A percentile compares a stretch with the other conserved stretches of the same genome.
These are phyloP conservation scores for Pollenia labialis DNA, from an alignment of 2,888 invertebrate genomes.

Conservation along the genomic window DNA sequence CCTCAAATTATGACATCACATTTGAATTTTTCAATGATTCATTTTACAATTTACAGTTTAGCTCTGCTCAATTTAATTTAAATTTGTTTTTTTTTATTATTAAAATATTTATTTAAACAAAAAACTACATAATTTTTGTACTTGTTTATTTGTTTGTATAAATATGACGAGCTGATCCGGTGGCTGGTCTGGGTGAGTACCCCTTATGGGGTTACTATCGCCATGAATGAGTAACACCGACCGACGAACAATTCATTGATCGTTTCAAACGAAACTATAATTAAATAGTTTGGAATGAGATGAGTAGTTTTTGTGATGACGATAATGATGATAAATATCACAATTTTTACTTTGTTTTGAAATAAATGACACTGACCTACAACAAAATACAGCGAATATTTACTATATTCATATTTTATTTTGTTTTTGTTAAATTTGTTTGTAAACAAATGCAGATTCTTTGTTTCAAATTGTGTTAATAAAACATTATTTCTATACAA, in stretches of 20 bases:
- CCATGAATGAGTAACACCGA: conserved; percentile 33
- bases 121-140: conserved; percentile 4
- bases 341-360: neutral
- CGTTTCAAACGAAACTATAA: conserved; percentile 22
- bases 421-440: conserved; percentile 28
- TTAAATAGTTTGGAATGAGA: conserved; percentile 20
- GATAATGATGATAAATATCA: conserved; percentile 41
- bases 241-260: conserved; percentile 50
- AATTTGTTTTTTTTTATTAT: neutral
- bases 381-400: conserved; percentile 50
- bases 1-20: conserved; percentile 36
- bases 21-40: conserved; percentile 27
- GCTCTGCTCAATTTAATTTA: conserved; percentile 20
- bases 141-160: conserved; percentile 25
- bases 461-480: too few species aligned
- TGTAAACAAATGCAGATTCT: conserved; percentile 6
- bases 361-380: conserved; percentile 69
- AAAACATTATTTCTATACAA: too few species aligned
- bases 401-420: conserved; percentile 6
- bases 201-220: too few species aligned
- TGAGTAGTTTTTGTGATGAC: conserved; percentile 10
- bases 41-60: conserved; percentile 4
- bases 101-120: conserved; percentile 34
- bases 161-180: neutral
- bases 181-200: neutral